phyloP scores from a whole-genome alignment of 2,888 invertebrate species.

The Malthinus seriepunctatus region DNA sequence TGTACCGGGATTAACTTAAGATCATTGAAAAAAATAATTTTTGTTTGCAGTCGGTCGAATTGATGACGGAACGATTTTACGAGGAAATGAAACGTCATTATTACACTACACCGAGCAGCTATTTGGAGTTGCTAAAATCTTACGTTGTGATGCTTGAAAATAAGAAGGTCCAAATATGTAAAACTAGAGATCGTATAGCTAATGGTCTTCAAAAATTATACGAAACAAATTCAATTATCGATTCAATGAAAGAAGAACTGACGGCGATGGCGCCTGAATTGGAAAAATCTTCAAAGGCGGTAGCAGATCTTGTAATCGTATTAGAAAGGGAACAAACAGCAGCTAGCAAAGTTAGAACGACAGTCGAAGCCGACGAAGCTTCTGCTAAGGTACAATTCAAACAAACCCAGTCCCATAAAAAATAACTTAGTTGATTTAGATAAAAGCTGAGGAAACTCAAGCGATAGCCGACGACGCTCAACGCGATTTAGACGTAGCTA shows the following conservation, averaged over 20 bases:
- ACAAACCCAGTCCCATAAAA: neutral
- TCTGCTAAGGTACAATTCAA: constrained; percentile 68
- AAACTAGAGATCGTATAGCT: constrained; percentile 68
- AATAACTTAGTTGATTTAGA: constrained; percentile 50
- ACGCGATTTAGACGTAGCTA: constrained; percentile 78
- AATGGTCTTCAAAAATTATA: constrained; percentile 78
- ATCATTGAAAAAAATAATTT: constrained; percentile 1
- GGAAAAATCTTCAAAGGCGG: constrained; percentile 75
- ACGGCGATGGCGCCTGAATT: constrained; percentile 80
- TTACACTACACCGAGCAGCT: constrained; percentile 91
- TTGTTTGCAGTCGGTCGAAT: constrained; percentile 71
- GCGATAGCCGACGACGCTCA: constrained; percentile 85
- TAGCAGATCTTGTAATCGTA: constrained; percentile 73
- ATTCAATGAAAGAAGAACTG: constrained; percentile 83
- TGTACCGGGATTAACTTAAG: too few species aligned
- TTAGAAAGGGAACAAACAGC: constrained; percentile 79
- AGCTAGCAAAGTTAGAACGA: constrained; percentile 78
- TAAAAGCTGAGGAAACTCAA: constrained; percentile 83
- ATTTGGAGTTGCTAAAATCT: constrained; percentile 81
- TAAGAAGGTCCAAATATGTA: constrained; percentile 70
- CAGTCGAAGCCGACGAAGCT: constrained; percentile 83
- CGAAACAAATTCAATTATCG: constrained; percentile 80
- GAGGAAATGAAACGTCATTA: constrained; percentile 83
- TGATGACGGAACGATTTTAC: constrained; percentile 76
- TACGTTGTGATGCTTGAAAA: constrained; percentile 72